phyloP scores from a whole-genome alignment of 92 coral and sea anemone genomes.

The Porites divaricata region DNA sequence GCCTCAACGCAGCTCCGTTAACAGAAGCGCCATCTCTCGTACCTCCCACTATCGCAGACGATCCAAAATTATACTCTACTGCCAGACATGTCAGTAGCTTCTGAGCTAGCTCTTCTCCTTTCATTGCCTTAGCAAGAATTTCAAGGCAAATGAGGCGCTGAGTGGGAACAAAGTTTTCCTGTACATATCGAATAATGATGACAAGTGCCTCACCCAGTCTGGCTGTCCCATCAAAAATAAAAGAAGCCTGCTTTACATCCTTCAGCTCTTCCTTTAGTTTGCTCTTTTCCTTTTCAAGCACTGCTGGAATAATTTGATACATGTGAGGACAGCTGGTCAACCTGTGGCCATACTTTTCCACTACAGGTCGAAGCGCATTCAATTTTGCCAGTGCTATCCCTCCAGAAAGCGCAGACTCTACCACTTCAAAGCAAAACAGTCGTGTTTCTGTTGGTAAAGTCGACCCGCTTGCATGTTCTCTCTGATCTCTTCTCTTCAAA shows the following conservation, averaged over 20 bases:
- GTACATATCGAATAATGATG: slow-evolving; percentile 35
- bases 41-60: slow-evolving; percentile 40
- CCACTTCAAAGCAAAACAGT: slow-evolving; percentile 52
- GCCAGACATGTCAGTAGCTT: slow-evolving; percentile 55
- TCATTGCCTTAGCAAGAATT: slow-evolving; percentile 56
- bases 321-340: slow-evolving; percentile 49
- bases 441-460: slow-evolving; percentile 38
- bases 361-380: slow-evolving; percentile 51
- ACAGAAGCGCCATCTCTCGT: slow-evolving; percentile 61
- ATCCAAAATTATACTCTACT: slow-evolving; percentile 50
- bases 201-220: slow-evolving; percentile 62
- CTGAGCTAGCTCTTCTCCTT: slow-evolving; percentile 62
- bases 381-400: slow-evolving; percentile 51
- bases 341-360: slow-evolving; percentile 66
- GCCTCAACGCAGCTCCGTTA: slow-evolving; percentile 58
- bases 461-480: slow-evolving; percentile 49
- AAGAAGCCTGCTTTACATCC: slow-evolving; percentile 45
- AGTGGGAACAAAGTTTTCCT: slow-evolving; percentile 50
- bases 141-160: slow-evolving; percentile 58
- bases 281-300: slow-evolving; percentile 47
- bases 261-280: slow-evolving; percentile 36
- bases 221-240: slow-evolving; percentile 58
- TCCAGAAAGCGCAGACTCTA: slow-evolving; percentile 33
- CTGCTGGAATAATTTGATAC: slow-evolving; percentile 46
- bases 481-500: slow-evolving; percentile 46